Conservation (phyloP, 2,113 vertebrate species). For the Cyanoderma ruficeps region DNA sequence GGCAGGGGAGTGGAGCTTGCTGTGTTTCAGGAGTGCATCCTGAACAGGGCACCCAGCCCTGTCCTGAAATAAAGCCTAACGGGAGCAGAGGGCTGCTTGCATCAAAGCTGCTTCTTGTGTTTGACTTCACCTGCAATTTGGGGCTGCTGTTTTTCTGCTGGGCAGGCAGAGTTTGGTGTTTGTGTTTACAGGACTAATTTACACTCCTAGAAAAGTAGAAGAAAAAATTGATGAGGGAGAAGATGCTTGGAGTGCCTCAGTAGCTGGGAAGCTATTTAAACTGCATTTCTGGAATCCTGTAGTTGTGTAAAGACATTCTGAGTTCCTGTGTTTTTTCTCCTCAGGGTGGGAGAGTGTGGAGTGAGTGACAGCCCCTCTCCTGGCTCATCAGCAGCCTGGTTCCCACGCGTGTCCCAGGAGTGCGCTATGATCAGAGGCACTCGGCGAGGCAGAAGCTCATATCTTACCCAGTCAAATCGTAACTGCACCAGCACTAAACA, state of each 20-base stretch:
- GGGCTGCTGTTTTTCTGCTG: background rate
- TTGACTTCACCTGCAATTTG: background rate
- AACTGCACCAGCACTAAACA: background rate
- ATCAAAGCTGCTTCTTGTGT: background rate
- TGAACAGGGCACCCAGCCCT: too few species aligned
- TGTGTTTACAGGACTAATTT: background rate
- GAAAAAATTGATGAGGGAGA: accelerated
- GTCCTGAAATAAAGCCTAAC: background rate
- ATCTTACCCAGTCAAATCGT: background rate
- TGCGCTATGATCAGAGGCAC: background rate
- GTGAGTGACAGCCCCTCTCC: background rate
- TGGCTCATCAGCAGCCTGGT: background rate
- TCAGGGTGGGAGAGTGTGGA: background rate
- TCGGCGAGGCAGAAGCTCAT: background rate
- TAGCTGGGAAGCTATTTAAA: background rate
- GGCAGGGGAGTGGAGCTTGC: background rate
- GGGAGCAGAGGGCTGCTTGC: background rate
- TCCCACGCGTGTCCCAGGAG: background rate
- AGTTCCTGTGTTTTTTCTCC: background rate
- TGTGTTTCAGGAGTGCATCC: accelerated
- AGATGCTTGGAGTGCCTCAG: background rate
- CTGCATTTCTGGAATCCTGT: accelerated
- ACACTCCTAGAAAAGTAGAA: background rate
- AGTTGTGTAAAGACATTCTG: background rate
- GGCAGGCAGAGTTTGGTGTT: background rate